phyloP scores from a whole-genome alignment of 2,888 invertebrate species.

The Meloe dianella region DNA sequence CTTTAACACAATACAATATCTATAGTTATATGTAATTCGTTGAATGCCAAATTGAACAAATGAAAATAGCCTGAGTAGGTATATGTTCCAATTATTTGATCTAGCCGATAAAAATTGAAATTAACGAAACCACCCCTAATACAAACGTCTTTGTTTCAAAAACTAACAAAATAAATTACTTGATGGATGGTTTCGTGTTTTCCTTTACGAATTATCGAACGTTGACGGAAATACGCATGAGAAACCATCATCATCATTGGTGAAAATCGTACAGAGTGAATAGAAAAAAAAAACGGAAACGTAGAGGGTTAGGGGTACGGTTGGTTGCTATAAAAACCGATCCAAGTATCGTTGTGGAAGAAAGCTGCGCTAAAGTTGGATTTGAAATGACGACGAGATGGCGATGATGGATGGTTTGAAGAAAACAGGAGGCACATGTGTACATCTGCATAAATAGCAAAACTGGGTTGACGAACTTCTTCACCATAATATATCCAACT shows the following conservation, averaged over 20 bases:
- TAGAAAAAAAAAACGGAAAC: background rate
- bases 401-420: conserved; percentile 52
- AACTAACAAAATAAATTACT: background rate
- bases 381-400: conserved; percentile 33
- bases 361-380: background rate
- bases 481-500: background rate
- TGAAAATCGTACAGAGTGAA: background rate
- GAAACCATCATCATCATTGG: background rate
- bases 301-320: background rate
- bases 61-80: no score
- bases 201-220: conserved; percentile 5
- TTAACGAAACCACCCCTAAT: background rate
- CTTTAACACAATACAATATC: no score
- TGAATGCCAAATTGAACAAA: no score
- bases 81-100: no score
- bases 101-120: background rate
- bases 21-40: no score
- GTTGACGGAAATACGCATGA: background rate
- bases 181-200: background rate
- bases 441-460: conserved; percentile 38
- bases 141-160: background rate
- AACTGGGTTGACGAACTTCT: background rate
- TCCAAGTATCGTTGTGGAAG: background rate
- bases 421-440: conserved; percentile 50
- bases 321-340: background rate